Percentiles rank a stretch among this genome's conserved stretches.
phyloP scores from a whole-genome alignment of 1,140 invertebrate genomes.

The Zaprionus ghesquierei region DNA sequence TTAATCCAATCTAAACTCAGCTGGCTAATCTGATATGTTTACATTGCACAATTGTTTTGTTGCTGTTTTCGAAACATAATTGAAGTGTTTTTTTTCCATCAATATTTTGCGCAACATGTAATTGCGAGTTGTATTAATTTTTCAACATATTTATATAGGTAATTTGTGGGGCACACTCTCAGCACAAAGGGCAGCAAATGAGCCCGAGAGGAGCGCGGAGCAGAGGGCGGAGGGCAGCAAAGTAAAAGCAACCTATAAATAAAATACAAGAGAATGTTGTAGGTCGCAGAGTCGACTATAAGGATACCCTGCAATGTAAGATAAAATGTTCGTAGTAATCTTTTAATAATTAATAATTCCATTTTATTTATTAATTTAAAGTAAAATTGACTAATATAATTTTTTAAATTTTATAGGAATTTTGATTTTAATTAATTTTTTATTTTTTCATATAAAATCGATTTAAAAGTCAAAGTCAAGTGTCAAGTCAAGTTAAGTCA shows the following conservation, averaged over 20 bases:
- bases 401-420: too few species aligned
- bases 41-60: not conserved
- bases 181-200: slow-evolving; percentile 56
- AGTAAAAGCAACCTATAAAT: slow-evolving; percentile 2
- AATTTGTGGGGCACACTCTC: not conserved
- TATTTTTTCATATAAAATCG: too few species aligned
- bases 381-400: too few species aligned
- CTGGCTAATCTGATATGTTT: not conserved
- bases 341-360: too few species aligned
- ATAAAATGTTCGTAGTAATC: too few species aligned
- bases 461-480: too few species aligned
- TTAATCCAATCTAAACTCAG: not conserved
- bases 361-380: too few species aligned
- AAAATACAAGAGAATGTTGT: slow-evolving; percentile 9
- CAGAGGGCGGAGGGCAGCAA: not conserved
- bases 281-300: not conserved
- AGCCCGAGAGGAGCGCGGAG: slow-evolving; percentile 18
- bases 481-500: too few species aligned
- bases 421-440: too few species aligned
- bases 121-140: slow-evolving; percentile 53
- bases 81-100: not conserved
- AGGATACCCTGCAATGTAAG: not conserved
- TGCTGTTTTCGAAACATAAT: not conserved
- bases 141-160: slow-evolving; percentile 46
- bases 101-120: slow-evolving; percentile 24